Evolutionary conservation across 1,140 invertebrate species (phyloP).

Genomic region (Ceratosolen fusciceps): DNA sequence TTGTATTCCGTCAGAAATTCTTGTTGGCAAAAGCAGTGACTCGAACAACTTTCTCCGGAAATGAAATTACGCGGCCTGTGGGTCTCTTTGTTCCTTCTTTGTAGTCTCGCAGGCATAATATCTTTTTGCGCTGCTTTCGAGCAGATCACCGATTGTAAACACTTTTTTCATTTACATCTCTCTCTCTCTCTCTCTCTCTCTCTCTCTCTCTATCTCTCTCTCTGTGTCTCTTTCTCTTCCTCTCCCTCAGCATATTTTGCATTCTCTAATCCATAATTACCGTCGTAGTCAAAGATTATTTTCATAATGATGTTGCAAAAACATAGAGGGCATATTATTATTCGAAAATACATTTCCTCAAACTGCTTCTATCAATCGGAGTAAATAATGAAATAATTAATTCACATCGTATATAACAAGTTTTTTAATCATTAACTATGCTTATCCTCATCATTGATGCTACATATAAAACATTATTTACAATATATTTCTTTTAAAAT

Average conservation of each 20-base stretch:
- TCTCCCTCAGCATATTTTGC: background rate
- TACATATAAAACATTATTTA: no score
- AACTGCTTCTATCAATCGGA: no score
- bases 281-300: background rate
- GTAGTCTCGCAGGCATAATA: background rate
- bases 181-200: no score
- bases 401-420: no score
- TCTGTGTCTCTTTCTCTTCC: no score
- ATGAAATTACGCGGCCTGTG: background rate
- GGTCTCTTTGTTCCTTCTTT: background rate
- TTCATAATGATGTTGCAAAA: background rate
- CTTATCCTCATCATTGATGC: no score
- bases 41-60: constrained; percentile 42
- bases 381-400: no score
- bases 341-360: no score
- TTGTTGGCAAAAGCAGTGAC: constrained; percentile 8
- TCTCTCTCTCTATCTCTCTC: no score
- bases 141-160: background rate
- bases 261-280: background rate
- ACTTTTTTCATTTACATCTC: background rate
- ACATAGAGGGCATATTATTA: no score
- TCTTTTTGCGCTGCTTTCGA: background rate
- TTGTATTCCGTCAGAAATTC: constrained; percentile 7
- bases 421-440: no score
- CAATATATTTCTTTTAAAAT: no score